Percentiles rank a stretch among this genome's conserved stretches.
These are phyloP conservation scores for Oreamnos americanus DNA, from an alignment of 2,113 vertebrate species.

Conservation along the genomic window DNA sequence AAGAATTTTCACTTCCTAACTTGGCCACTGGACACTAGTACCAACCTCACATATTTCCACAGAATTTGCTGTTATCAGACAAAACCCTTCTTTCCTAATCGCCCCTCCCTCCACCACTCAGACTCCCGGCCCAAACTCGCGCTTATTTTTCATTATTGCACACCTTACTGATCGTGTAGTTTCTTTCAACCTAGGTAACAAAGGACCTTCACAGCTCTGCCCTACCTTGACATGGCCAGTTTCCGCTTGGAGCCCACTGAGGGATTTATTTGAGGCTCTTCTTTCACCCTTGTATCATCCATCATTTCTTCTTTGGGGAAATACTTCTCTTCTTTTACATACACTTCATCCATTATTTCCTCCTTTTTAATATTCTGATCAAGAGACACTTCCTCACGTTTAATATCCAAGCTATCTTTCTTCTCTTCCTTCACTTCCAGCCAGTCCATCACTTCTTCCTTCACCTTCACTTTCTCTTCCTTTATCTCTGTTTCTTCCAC, in stretches of 20 bases:
- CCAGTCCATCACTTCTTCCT: constrained; percentile 49
- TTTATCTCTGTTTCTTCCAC: constrained; percentile 9
- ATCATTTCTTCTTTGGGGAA: constrained; percentile 11
- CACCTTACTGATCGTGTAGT: not conserved
- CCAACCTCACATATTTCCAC: not conserved
- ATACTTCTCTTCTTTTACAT: constrained; percentile 39
- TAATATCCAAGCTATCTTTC: not conserved
- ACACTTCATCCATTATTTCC: not conserved
- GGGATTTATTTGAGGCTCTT: not conserved
- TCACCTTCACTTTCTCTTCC: constrained; percentile 43
- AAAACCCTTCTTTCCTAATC: not conserved
- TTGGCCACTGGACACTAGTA: not conserved
- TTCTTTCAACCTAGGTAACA: not conserved
- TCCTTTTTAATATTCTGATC: constrained; percentile 38
- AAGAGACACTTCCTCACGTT: constrained; percentile 16
- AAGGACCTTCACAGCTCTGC: not conserved
- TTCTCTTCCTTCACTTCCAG: constrained; percentile 46
- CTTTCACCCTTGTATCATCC: constrained; percentile 24
- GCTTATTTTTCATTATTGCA: not conserved
- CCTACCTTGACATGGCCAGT: constrained; percentile 73
- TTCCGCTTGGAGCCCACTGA: constrained; percentile 65
- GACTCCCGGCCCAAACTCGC: not conserved
- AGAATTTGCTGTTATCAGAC: not conserved
- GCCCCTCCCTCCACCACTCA: not conserved
- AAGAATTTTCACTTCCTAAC: not conserved